Base-by-base conservation (phyloP, 2,113 vertebrate genomes). In the Herpailurus yagouaroundi region DNA sequence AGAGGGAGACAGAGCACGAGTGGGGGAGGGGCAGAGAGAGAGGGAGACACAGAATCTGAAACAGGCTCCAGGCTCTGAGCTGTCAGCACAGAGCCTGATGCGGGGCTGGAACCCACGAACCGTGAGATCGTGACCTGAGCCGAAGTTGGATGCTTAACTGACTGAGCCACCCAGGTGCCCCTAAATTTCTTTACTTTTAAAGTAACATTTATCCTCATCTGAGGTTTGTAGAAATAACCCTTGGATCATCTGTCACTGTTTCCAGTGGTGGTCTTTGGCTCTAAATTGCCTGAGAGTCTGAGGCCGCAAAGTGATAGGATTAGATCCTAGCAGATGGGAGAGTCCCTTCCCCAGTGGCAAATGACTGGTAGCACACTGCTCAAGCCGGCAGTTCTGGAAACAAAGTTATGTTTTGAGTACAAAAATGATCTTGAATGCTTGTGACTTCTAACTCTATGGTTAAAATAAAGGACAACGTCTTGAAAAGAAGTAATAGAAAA, bases 401-500 rank as follows among this genome's bases (percentile, higher is more conserved):
- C 18, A 82, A 69, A 79, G 48, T 64, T 82, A 25, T 27, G 5
- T 84, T 57, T 74, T 4, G 63, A 63, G 9, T 64, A 27, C 68
- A 94, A 74, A 80, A 86, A 64, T 41, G 15, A 80, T 87, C 66
- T 93, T 45, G 36, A 82, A 60, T 82, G 69, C 14, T 86, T 66
- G 63, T 74, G 64, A 69, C 64, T 81, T 96, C 63, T 81, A 74
- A 77, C 71, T 93, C 21, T 93, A 1, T 85, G 97, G 60, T 73
- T 88, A 45, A 93, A 93, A 84, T 87, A 89, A 82, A n/a, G 25
- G 73, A 16, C 38, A 83, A 18, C 45, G 41, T 60, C 85, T 92
- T 18, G 18, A 87, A 90, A 96, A 94, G 63, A 76, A 80, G 27
- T 52, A 52, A 15, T 93, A 68, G 87, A 96, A 97, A 92, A 80